Percentiles rank a stretch among this genome's conserved stretches.
phyloP scores from a whole-genome alignment of 2,797 vertebrate species.

The Gymnopithys bicolor region DNA sequence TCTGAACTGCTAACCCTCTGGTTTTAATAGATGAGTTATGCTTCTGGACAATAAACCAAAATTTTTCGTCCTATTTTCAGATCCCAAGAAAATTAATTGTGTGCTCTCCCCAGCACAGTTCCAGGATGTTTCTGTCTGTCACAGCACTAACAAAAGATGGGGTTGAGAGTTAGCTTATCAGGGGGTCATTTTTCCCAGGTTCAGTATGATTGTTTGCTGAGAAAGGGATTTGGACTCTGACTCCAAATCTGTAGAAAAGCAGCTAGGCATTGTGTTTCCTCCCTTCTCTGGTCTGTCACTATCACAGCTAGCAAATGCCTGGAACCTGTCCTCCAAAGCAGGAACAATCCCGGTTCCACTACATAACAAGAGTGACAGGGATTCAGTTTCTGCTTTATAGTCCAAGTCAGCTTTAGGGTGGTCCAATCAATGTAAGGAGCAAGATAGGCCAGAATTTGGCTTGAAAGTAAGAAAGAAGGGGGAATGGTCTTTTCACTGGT shows the following conservation, averaged over 20 bases:
- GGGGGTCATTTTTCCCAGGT: neutral
- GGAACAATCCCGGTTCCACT: fast-evolving
- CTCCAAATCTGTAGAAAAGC: neutral
- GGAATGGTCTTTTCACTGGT: fast-evolving
- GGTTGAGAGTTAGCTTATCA: neutral
- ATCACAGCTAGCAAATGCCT: neutral
- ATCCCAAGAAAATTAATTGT: neutral
- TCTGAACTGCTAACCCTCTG: neutral
- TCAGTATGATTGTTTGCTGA: neutral
- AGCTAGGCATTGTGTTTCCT: neutral
- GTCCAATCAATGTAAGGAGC: neutral
- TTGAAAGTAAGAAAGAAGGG: neutral
- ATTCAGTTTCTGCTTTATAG: neutral
- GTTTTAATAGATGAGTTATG: constrained; percentile 16
- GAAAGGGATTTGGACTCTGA: neutral
- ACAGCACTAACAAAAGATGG: neutral
- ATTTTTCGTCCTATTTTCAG: constrained; percentile 17
- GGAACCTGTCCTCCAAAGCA: neutral
- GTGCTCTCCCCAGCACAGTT: neutral
- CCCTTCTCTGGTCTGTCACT: neutral
- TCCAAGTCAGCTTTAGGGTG: neutral
- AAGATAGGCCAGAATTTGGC: neutral
- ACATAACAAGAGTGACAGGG: fast-evolving
- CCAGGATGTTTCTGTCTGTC: neutral
- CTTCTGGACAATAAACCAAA: neutral